These are phyloP conservation scores for Bellardia pandia DNA, from an alignment of 2,888 invertebrate genomes.

Conservation along the genomic window DNA sequence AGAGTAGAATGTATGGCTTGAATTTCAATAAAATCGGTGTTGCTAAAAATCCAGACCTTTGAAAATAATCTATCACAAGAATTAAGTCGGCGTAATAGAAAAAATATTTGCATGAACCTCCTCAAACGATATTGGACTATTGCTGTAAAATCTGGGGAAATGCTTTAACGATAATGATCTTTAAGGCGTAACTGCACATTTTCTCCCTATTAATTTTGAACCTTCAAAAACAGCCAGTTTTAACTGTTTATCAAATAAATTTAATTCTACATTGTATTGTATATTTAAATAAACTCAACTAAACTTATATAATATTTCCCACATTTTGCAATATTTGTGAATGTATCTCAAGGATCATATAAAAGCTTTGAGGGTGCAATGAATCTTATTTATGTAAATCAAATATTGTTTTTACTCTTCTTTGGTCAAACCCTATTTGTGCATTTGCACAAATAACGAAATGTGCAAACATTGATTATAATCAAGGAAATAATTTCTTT, in stretches of 20 bases:
- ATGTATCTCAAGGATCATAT: conserved; percentile 16
- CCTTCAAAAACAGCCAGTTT: not conserved
- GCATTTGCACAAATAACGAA: conserved; percentile 51
- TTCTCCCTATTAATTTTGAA: no score
- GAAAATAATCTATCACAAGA: no score
- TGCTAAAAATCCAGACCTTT: no score
- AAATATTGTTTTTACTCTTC: conserved; percentile 31
- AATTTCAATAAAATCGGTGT: no score
- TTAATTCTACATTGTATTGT: not conserved
- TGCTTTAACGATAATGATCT: no score
- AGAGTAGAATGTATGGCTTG: no score
- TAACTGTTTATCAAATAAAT: not conserved
- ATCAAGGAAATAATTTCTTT: conserved; percentile 71
- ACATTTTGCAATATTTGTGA: not conserved
- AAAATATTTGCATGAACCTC: no score
- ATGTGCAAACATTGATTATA: conserved; percentile 60
- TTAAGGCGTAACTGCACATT: no score
- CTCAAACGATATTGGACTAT: no score
- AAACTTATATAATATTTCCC: not conserved
- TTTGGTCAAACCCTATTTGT: conserved; percentile 47
- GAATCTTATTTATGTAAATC: conserved; percentile 29
- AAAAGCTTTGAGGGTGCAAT: not conserved
- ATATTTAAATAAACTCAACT: not conserved
- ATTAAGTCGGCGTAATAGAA: no score
- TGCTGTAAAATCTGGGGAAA: no score